phyloP scores from a whole-genome alignment of 2,797 vertebrate genomes.

The Lophius americanus region DNA sequence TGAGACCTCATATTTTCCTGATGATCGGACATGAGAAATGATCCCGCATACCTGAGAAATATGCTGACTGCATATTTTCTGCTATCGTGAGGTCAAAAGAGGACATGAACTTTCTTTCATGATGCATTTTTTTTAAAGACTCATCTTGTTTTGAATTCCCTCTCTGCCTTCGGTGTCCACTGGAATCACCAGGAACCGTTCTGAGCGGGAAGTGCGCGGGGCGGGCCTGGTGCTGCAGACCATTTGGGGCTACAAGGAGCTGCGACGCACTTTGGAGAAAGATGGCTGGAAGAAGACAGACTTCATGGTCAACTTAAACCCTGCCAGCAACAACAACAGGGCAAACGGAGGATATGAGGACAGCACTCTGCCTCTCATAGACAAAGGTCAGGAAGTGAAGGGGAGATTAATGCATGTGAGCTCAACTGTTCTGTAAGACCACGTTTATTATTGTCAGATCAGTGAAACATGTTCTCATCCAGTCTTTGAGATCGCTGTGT shows the following conservation, averaged over 20 bases:
- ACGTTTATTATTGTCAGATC: background rate
- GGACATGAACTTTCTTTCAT: background rate
- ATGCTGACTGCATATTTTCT: too few species aligned
- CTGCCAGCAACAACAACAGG: constrained; percentile 79
- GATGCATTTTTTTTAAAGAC: background rate
- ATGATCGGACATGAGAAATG: too few species aligned
- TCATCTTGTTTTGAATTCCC: background rate
- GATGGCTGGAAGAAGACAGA: constrained; percentile 98
- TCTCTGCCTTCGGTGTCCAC: background rate
- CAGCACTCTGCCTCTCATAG: constrained; percentile 93
- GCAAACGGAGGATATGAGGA: constrained; percentile 91
- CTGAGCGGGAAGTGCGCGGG: constrained; percentile 92
- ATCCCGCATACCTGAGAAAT: too few species aligned
- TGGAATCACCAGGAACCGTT: constrained; percentile 84
- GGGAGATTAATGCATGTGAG: background rate
- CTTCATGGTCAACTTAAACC: constrained; percentile 91
- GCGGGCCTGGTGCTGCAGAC: constrained; percentile 92
- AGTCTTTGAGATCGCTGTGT: background rate
- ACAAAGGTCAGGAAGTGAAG: constrained; percentile 79
- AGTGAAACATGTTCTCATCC: background rate
- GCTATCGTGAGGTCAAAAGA: too few species aligned
- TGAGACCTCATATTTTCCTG: too few species aligned
- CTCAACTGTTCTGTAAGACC: background rate
- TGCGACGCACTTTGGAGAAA: constrained; percentile 92
- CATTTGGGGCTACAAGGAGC: constrained; percentile 93